These are phyloP conservation scores for Drosophila nannoptera DNA, from an alignment of 1,140 invertebrate genomes.

Conservation along the genomic window DNA sequence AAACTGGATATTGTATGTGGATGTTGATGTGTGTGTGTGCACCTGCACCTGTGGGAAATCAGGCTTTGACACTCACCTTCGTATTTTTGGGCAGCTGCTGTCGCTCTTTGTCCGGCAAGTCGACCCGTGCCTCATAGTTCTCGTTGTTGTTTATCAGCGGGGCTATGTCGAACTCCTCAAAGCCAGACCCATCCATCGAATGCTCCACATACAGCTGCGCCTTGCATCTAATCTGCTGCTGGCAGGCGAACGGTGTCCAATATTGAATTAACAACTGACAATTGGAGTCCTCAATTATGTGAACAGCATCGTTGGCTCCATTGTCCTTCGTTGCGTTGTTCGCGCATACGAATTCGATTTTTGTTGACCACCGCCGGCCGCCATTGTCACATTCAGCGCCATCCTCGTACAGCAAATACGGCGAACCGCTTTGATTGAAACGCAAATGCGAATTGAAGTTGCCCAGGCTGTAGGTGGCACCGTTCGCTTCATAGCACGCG, in stretches of 20 bases:
- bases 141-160: constrained; percentile 77
- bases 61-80: constrained; percentile 58
- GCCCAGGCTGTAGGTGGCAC: constrained; percentile 77
- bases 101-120: constrained; percentile 52
- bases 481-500: constrained; percentile 61
- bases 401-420: constrained; percentile 81
- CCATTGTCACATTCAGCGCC: constrained; percentile 75
- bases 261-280: constrained; percentile 80
- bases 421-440: constrained; percentile 79
- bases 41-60: constrained; percentile 38
- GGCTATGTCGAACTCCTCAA: constrained; percentile 78
- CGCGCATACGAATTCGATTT: constrained; percentile 80
- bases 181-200: constrained; percentile 54
- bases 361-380: constrained; percentile 77
- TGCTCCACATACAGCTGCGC: constrained; percentile 52
- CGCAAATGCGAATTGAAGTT: constrained; percentile 79
- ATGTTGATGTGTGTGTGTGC: no score
- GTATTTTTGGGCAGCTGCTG: constrained; percentile 66
- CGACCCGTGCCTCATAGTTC: constrained; percentile 80
- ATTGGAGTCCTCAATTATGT: constrained; percentile 79
- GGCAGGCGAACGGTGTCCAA: constrained; percentile 79
- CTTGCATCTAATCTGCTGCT: constrained; percentile 76
- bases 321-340: constrained; percentile 71
- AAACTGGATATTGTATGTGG: constrained; percentile 1
- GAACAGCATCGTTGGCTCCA: constrained; percentile 46